Conservation (phyloP, 2,113 vertebrate species). For the Taurulus bubalis region DNA sequence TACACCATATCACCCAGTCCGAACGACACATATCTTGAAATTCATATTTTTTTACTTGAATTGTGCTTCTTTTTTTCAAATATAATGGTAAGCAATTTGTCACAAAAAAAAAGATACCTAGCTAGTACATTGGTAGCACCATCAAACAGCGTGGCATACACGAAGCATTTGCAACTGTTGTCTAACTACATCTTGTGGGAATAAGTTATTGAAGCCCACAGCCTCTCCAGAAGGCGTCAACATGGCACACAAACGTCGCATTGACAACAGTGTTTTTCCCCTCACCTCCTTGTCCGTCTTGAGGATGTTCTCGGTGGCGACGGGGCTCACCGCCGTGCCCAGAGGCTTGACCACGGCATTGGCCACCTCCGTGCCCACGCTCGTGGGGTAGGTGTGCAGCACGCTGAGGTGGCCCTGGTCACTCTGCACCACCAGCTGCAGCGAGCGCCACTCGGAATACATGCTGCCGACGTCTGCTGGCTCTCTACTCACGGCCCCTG, state of each 20-base stretch:
- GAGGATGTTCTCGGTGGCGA: slow-evolving; percentile 91
- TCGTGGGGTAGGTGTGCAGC: slow-evolving; percentile 93
- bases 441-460: slow-evolving; percentile 98
- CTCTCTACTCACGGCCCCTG: slow-evolving; percentile 73
- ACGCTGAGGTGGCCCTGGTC: slow-evolving; percentile 97
- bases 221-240: background rate
- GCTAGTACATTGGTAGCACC: background rate
- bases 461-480: slow-evolving; percentile 84
- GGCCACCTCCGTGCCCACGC: slow-evolving; percentile 93
- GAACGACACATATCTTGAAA: background rate
- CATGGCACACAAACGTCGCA: background rate
- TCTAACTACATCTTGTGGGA: background rate
- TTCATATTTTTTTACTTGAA: background rate
- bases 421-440: slow-evolving; percentile 95
- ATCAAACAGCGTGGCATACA: background rate
- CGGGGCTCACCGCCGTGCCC: slow-evolving; percentile 88
- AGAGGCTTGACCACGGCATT: slow-evolving; percentile 95
- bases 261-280: background rate
- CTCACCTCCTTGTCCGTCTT: slow-evolving; percentile 98
- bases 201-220: background rate
- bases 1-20: too few relatives aligned
- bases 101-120: background rate
- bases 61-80: too few relatives aligned
- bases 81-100: background rate
- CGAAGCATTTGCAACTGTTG: background rate